phyloP scores from a whole-genome alignment of 2,113 vertebrate genomes.

The Oostethus manadensis region DNA sequence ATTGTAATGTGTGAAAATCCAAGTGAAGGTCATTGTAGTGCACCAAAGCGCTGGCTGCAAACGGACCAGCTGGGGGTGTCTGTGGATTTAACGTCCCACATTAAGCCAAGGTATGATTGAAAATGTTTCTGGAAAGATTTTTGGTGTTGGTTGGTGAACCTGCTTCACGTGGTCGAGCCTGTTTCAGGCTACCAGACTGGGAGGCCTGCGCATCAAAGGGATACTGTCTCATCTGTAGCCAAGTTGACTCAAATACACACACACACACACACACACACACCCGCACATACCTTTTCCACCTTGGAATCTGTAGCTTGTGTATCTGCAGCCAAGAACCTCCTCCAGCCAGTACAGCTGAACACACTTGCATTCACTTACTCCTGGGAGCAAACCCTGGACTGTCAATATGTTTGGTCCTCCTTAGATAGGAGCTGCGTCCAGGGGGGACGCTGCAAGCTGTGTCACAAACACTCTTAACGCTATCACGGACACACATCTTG shows the following conservation, averaged over 20 bases:
- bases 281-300: conserved; percentile 54
- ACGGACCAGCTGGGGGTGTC: not conserved
- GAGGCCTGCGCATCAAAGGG: conserved; percentile 49
- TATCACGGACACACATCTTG: conserved; percentile 35
- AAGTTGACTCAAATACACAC: conserved; percentile 44
- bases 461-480: conserved; percentile 15
- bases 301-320: conserved; percentile 64
- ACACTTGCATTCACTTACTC: conserved; percentile 51
- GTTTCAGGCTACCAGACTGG: conserved; percentile 37
- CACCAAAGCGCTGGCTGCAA: conserved; percentile 1
- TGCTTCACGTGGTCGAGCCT: conserved; percentile 42
- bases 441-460: conserved; percentile 68
- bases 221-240: conserved; percentile 56
- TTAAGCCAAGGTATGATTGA: conserved; percentile 35
- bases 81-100: conserved; percentile 5
- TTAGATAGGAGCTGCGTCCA: conserved; percentile 71
- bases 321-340: conserved; percentile 62
- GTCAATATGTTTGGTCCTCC: conserved; percentile 75
- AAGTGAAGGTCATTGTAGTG: not conserved
- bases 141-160: conserved; percentile 35
- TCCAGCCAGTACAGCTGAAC: conserved; percentile 34
- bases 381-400: conserved; percentile 70
- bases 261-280: conserved; percentile 28
- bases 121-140: conserved; percentile 40
- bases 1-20: not conserved